Evolutionary conservation across 2,888 invertebrate genomes (phyloP), one percentile per base, ranked within the genome.

Genomic region (Netelia inedita): DNA sequence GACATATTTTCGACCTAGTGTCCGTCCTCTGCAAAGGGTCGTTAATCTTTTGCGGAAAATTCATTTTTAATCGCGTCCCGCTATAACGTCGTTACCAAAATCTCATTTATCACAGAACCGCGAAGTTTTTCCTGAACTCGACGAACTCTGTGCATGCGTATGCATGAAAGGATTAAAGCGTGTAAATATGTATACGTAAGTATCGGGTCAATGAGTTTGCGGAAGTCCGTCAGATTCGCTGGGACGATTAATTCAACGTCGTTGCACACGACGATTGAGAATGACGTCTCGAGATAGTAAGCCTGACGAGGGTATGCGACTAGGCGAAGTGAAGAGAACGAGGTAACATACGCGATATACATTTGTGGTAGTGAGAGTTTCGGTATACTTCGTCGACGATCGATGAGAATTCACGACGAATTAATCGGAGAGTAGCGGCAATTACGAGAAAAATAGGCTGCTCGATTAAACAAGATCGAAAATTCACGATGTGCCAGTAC

Each of bases 331-430:
- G 65, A 28, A 55, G 75, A 43, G 65, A 53, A 55, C 35, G 63
- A 55, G 65, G 5, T n/a, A 61, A 46, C 43, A 35, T 35, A 46
- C 14, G 14, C 46, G 14, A 46, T 46, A 14, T 0, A 11, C 23
- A 19, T 53, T 35, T 35, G 35, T 35, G 35, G 35, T 35, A 35
- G 35, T 6, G 35, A 1, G 35, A 35, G 8, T 6, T 21, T 63
- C 19, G 23, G 46, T 46, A 28, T 63, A 19, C 50, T 50, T 63
- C 74, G 68, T 50, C 63, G 85, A 88, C 85, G 88, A 91, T 90
- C 89, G 89, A 91, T 89, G 89, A 87, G 87, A 85, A 87, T 86
- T 87, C 84, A 87, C 85, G 85, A 84, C 88, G 89, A 91, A 91
- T 91, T 90, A 90, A 90, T 86, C 83, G 83, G 46, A 46, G 46